phyloP scores from a whole-genome alignment of 2,888 invertebrate genomes.

The Carcina quercana region DNA sequence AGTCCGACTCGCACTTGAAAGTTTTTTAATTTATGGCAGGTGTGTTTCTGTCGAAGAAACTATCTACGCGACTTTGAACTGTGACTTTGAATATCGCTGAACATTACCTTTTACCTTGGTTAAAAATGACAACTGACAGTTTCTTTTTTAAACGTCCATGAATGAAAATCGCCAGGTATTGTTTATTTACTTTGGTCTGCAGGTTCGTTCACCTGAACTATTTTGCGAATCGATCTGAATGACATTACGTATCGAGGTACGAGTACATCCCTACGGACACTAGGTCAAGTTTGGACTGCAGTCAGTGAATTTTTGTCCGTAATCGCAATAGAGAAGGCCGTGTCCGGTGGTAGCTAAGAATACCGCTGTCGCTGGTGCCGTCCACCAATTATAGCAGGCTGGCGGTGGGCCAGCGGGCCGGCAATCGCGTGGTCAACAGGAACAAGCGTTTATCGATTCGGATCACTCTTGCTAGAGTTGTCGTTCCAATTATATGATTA shows the following conservation, averaged over 20 bases:
- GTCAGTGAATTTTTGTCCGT: conserved; percentile 43
- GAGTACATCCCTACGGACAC: conserved; percentile 38
- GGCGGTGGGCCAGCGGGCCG: conserved; percentile 80
- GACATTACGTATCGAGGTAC: too few relatives aligned
- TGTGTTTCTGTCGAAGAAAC: too few relatives aligned
- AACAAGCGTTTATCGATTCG: conserved; percentile 52
- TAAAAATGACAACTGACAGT: too few relatives aligned
- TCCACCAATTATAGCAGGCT: conserved; percentile 93
- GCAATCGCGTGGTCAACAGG: conserved; percentile 47
- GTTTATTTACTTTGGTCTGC: conserved; percentile 17
- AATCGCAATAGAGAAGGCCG: conserved; percentile 56
- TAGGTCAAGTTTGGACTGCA: conserved; percentile 67
- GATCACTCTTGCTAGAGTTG: too few relatives aligned
- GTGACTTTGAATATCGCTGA: too few relatives aligned
- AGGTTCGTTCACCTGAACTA: conserved; percentile 35
- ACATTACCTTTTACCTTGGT: too few relatives aligned
- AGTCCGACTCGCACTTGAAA: too few relatives aligned
- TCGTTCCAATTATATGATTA: too few relatives aligned
- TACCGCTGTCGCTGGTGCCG: conserved; percentile 77
- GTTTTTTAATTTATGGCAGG: too few relatives aligned
- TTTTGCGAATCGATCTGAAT: conserved; percentile 21
- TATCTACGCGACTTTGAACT: too few relatives aligned
- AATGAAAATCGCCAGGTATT: conserved; percentile 14
- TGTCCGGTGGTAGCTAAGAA: conserved; percentile 75
- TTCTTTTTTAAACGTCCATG: too few relatives aligned